Percentiles rank a stretch among this genome's conserved stretches.
Evolutionary conservation across 2,797 vertebrate genomes (phyloP).

Genomic region (Muraenolepis orangiensis): DNA sequence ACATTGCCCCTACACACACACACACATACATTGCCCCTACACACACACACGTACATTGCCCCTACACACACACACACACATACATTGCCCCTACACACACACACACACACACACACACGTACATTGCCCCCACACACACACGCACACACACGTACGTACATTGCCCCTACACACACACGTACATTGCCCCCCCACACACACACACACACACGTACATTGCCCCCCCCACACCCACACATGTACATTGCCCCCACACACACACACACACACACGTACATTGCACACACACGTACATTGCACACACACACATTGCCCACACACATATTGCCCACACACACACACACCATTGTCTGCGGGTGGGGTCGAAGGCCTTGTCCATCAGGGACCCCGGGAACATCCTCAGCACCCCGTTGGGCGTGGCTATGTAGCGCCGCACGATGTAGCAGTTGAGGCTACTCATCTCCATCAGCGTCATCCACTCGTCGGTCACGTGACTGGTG

Average conservation of each 20-base stretch:
- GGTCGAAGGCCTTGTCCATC: constrained; percentile 99
- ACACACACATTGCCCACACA: constrained; percentile 26
- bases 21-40: too few species aligned
- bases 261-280: too few species aligned
- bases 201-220: too few species aligned
- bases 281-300: constrained; percentile 26
- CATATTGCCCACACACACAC: constrained; percentile 58
- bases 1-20: too few species aligned
- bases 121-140: too few species aligned
- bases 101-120: too few species aligned
- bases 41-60: too few species aligned
- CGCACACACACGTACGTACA: constrained; percentile 30
- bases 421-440: constrained; percentile 99
- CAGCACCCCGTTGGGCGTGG: constrained; percentile 99
- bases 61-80: too few species aligned
- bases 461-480: constrained; percentile 99
- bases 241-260: too few species aligned
- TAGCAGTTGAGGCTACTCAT: constrained; percentile 98
- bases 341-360: constrained; percentile 99
- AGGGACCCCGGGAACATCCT: constrained; percentile 98
- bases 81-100: too few species aligned
- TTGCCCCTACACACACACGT: constrained; percentile 27
- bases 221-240: too few species aligned
- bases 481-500: constrained; percentile 99
- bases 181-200: constrained; percentile 48